Evolutionary conservation across 1,140 invertebrate species (phyloP), one percentile per base, ranked within the genome.

Genomic region (Aradophagus sp.): DNA sequence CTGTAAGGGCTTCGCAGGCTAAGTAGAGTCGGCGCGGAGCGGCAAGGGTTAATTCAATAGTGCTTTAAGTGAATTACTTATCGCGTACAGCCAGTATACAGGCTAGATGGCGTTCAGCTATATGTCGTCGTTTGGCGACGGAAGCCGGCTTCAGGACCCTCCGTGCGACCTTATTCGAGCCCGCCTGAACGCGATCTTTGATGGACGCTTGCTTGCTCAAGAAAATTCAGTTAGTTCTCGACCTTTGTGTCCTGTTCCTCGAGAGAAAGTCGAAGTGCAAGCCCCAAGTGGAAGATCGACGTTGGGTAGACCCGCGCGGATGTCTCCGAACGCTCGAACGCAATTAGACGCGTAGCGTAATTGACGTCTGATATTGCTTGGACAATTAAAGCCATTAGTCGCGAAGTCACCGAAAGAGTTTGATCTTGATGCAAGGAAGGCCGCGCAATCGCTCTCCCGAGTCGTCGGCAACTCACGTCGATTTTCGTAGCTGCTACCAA

Each of bases 21-120:
- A 84, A 83, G 82, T 86, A 81, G 83, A 83, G 79, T 77, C 77
- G 79, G 71, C 70, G 71, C 67, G 80, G 77, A 80, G n/a, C n/a
- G 83, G 84, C 83, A 85, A 86, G 84, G 84, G 84, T 85, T 85
- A 86, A 86, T 82, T 85, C 83, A 82, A 86, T 86, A 84, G 76
- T 77, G 77, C 69, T 78, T 42, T 86, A 86, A 86, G 79, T 85
- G 83, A 86, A 84, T 86, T 86, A 86, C 80, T 85, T 84, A 85
- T 85, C 82, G 80, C 82, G 79, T 82, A 81, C 76, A 82, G 77
- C 79, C 74, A 75, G 79, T 84, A 81, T 82, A 83, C 80, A 82
- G 79, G 72, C 80, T 82, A 78, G 77, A 84, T 84, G 47, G 81
- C 81, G 82, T 82, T 84, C 76, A 80, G 80, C 76, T 78, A 78